Percentiles rank a stretch among this genome's conserved stretches.
Evolutionary conservation across 2,797 vertebrate species (phyloP).

Genomic region (Dendrocincla tyrannina): DNA sequence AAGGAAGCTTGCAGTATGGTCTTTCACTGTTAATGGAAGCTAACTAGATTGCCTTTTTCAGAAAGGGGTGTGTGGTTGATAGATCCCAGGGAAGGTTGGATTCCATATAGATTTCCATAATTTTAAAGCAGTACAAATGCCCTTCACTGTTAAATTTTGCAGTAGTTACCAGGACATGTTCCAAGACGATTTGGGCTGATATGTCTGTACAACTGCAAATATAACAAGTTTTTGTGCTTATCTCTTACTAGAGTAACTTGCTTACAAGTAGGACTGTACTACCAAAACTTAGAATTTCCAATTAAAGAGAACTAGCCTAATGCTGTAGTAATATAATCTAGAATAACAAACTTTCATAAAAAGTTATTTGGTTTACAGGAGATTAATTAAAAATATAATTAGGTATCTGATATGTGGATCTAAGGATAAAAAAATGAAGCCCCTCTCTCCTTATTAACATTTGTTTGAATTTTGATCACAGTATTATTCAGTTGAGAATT

Average conservation of each 20-base stretch:
- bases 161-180: not conserved
- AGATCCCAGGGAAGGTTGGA: not conserved
- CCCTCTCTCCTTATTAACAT: not conserved
- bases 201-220: not conserved
- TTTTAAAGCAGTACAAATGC: not conserved
- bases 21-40: fast-evolving
- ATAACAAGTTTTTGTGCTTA: not conserved
- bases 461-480: not conserved
- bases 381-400: not conserved
- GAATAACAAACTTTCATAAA: not conserved
- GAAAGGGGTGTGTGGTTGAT: not conserved
- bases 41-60: not conserved
- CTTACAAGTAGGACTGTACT: not conserved
- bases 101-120: not conserved
- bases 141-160: not conserved
- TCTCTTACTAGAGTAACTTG: not conserved
- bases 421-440: not conserved
- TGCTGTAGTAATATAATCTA: not conserved
- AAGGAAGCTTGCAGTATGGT: not conserved
- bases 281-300: not conserved
- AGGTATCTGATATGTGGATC: not conserved
- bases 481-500: not conserved
- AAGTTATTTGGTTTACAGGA: not conserved
- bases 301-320: not conserved
- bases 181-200: fast-evolving